These are phyloP conservation scores for Buathra laborator DNA, from an alignment of 2,888 invertebrate genomes.

Conservation along the genomic window DNA sequence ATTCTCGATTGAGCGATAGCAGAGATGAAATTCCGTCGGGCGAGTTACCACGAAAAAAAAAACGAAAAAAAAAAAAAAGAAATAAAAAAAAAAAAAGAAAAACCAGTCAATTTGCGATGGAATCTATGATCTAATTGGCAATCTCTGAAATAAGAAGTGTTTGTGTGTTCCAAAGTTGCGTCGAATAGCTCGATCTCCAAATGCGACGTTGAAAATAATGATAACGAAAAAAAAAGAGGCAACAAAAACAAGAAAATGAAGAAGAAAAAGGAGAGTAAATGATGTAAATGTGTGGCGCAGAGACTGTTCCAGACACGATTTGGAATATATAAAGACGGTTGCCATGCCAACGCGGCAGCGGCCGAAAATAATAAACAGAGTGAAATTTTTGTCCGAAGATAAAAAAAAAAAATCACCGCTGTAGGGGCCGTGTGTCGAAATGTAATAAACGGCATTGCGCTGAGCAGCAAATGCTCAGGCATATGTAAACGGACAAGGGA, in stretches of 20 bases:
- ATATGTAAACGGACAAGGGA: constrained; percentile 67
- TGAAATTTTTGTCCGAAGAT: constrained; percentile 12
- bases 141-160: constrained; percentile 70
- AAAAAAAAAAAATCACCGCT: constrained; percentile 33
- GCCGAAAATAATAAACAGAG: constrained; percentile 30
- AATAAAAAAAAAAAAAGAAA: no score
- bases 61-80: no score
- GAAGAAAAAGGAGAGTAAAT: constrained; percentile 51
- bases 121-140: constrained; percentile 68
- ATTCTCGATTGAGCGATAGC: constrained; percentile 84
- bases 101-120: constrained; percentile 68
- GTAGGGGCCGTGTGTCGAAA: constrained; percentile 44
- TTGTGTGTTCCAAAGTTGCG: constrained; percentile 66
- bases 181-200: constrained; percentile 58
- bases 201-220: constrained; percentile 18
- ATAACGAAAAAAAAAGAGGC: constrained; percentile 32
- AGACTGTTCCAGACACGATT: constrained; percentile 57
- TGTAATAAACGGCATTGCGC: constrained; percentile 32
- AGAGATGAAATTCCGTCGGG: constrained; percentile 62
- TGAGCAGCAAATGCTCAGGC: constrained; percentile 61
- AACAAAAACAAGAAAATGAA: constrained; percentile 27
- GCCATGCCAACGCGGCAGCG: constrained; percentile 28
- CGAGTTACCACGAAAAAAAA: constrained; percentile 62
- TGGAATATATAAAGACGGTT: constrained; percentile 34
- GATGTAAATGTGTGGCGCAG: constrained; percentile 44